A percentile compares a stretch with the other conserved stretches of the same genome.
Conservation (phyloP, 2,888 invertebrate genomes). For the Acholoe squamosa region DNA sequence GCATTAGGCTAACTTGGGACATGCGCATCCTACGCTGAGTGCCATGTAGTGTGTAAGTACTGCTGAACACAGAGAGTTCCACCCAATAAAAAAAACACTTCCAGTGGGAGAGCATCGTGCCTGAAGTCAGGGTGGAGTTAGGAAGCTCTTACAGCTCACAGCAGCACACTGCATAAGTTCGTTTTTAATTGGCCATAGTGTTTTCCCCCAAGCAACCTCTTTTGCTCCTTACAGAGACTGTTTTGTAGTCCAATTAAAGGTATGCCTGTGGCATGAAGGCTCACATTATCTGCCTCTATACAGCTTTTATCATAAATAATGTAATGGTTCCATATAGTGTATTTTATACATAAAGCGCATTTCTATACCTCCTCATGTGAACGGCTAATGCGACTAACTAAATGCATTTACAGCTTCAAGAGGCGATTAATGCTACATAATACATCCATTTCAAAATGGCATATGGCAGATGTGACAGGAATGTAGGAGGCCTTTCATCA, state of each 20-base stretch:
- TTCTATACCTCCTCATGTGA: too few species aligned
- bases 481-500: neutral
- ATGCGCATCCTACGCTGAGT: neutral
- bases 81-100: neutral
- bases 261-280: too few species aligned
- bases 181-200: conserved; percentile 19
- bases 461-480: neutral
- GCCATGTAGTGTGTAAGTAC: neutral
- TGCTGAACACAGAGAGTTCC: neutral
- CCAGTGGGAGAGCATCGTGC: neutral
- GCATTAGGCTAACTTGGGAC: too few species aligned
- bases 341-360: too few species aligned
- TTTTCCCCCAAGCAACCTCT: neutral
- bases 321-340: too few species aligned
- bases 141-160: neutral
- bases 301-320: too few species aligned
- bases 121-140: neutral
- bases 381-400: too few species aligned
- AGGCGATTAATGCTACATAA: neutral
- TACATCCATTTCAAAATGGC: conserved; percentile 17
- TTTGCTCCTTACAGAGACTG: neutral
- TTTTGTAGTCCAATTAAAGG: neutral
- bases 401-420: too few species aligned
- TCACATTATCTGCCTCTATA: too few species aligned
- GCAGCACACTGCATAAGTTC: neutral